phyloP scores from a whole-genome alignment of 1,140 invertebrate species.

The Acyrthosiphon pisum region DNA sequence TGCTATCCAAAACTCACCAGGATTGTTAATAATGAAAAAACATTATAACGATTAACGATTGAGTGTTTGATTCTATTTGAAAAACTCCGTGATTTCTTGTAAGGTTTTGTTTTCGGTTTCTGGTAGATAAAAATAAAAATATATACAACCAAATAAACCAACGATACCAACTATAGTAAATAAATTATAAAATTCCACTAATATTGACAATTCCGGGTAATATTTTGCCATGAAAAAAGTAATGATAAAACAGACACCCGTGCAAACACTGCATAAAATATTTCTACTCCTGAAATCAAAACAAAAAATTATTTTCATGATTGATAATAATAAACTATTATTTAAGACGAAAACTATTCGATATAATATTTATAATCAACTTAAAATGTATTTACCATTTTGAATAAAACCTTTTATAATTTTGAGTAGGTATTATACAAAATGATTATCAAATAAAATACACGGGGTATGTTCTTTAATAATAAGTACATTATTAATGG shows the following conservation, averaged over 20 bases:
- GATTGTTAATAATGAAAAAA: not conserved
- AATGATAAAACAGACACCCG: conserved; percentile 57
- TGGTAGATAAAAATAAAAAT: conserved; percentile 59
- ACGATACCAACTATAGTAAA: conserved; percentile 58
- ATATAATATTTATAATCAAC: not conserved
- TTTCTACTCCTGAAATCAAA: conserved; percentile 51
- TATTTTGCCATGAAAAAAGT: conserved; percentile 59
- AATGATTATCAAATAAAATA: too few species aligned
- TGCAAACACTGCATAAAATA: conserved; percentile 58
- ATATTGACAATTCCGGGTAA: conserved; percentile 54
- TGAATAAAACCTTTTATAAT: too few species aligned
- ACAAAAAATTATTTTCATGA: not conserved
- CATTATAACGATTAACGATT: not conserved
- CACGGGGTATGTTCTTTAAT: too few species aligned
- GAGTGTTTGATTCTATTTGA: conserved; percentile 19
- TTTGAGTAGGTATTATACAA: too few species aligned
- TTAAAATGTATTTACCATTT: not conserved
- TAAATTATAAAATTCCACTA: conserved; percentile 44
- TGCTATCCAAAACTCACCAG: not conserved
- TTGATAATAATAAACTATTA: not conserved
- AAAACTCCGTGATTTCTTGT: conserved; percentile 59
- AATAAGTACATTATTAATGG: too few species aligned
- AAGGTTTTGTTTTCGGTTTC: conserved; percentile 60
- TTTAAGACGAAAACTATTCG: not conserved
- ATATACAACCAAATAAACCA: conserved; percentile 58